A percentile compares a stretch with the other conserved stretches of the same genome.
Evolutionary conservation across 2,888 invertebrate genomes (phyloP).

Genomic region (Beris morrisii): DNA sequence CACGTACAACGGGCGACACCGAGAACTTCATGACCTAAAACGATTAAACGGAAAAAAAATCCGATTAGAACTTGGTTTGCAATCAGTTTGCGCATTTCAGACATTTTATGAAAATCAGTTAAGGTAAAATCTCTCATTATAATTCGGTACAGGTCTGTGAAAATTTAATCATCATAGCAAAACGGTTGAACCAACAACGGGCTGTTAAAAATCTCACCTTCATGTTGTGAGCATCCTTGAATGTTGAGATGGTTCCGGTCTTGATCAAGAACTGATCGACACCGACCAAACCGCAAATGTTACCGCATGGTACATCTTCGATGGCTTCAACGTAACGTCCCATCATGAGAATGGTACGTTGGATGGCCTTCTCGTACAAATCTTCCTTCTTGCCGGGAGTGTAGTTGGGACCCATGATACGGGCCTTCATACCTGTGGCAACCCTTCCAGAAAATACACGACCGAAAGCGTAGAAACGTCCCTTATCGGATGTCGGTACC

Average conservation of each 20-base stretch:
- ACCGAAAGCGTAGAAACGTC: constrained; percentile 99
- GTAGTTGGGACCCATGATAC: constrained; percentile 99
- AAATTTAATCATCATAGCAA: constrained; percentile 36
- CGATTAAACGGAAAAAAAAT: constrained; percentile 10
- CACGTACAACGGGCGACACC: constrained; percentile 98
- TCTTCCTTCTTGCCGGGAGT: constrained; percentile 98
- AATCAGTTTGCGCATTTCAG: neutral
- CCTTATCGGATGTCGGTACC: constrained; percentile 99
- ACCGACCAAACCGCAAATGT: constrained; percentile 99
- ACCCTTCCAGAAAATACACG: constrained; percentile 98
- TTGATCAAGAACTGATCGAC: constrained; percentile 99
- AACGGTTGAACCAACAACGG: constrained; percentile 8
- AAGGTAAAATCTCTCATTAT: constrained; percentile 25
- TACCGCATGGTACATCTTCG: constrained; percentile 98
- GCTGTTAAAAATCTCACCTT: constrained; percentile 57
- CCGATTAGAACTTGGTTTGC: neutral
- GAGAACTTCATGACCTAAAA: constrained; percentile 98
- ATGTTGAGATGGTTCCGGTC: constrained; percentile 98
- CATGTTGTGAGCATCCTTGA: constrained; percentile 99
- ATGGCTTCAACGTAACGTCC: constrained; percentile 99
- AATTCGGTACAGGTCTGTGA: constrained; percentile 48
- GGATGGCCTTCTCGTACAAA: constrained; percentile 97
- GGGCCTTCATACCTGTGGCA: constrained; percentile 87
- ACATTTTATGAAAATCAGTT: constrained; percentile 5
- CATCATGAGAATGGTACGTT: constrained; percentile 99